Conservation (phyloP, 1,140 invertebrate species). For the Drosophila pandora region DNA sequence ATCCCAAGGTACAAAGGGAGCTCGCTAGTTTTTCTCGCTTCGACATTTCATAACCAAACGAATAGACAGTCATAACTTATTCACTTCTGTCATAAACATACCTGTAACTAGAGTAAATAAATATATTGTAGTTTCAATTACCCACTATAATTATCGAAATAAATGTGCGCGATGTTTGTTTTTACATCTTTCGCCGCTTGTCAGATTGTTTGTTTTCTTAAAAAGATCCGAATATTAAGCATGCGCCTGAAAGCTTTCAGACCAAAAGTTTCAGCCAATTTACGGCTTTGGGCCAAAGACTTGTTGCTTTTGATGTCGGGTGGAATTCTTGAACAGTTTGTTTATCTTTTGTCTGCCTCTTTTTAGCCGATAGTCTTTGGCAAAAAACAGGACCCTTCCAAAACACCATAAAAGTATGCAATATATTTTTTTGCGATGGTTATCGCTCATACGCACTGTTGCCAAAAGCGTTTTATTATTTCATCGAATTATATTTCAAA, state of each 20-base stretch:
- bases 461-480: no score
- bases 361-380: not conserved
- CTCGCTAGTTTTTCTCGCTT: constrained; percentile 36
- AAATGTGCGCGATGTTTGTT: constrained; percentile 40
- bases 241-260: constrained; percentile 20
- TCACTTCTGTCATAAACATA: constrained; percentile 34
- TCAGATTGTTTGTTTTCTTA: constrained; percentile 20
- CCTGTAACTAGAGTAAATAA: constrained; percentile 39
- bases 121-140: constrained; percentile 37
- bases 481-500: no score
- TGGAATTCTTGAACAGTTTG: not conserved
- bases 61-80: constrained; percentile 35
- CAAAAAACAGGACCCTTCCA: no score
- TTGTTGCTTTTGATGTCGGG: not conserved
- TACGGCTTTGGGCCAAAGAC: not conserved
- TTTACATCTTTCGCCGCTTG: constrained; percentile 22
- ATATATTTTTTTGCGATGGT: not conserved
- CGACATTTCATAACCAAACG: constrained; percentile 42
- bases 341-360: not conserved
- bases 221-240: constrained; percentile 24
- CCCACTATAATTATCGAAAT: constrained; percentile 39
- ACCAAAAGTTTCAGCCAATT: not conserved
- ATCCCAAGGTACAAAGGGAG: constrained; percentile 54
- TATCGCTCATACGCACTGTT: not conserved
- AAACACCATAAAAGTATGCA: not conserved